Conservation (phyloP, 2,797 vertebrate genomes). For the Eulemur coronatus region DNA sequence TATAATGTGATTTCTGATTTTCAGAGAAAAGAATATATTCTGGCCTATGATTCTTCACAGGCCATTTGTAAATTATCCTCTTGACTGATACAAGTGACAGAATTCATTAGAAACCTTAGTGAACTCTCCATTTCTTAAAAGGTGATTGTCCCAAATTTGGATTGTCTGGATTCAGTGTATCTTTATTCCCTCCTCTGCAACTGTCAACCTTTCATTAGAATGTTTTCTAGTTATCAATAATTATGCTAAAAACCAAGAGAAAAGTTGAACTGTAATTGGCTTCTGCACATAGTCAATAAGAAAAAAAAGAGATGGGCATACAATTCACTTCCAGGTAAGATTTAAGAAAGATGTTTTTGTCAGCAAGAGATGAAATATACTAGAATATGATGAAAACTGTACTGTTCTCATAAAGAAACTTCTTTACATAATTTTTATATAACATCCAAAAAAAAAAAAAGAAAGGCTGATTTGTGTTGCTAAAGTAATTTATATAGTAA, state of each 20-base stretch:
- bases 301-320: neutral
- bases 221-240: neutral
- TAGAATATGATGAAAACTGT: neutral
- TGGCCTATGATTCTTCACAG: neutral
- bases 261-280: neutral
- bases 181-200: neutral
- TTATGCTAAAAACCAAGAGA: neutral
- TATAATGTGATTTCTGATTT: neutral
- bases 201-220: neutral
- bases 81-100: neutral
- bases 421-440: neutral
- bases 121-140: slow-evolving; percentile 12
- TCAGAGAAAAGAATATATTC: neutral
- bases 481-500: neutral
- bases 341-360: neutral
- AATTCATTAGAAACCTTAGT: neutral
- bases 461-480: neutral
- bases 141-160: neutral
- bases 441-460: slow-evolving; percentile 21
- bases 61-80: neutral
- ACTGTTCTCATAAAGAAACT: neutral
- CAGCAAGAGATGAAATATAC: neutral
- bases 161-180: neutral
- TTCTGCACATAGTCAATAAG: neutral
- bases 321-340: neutral